Base-by-base conservation (phyloP, 2,888 invertebrate species). In the Julus scanicus region DNA sequence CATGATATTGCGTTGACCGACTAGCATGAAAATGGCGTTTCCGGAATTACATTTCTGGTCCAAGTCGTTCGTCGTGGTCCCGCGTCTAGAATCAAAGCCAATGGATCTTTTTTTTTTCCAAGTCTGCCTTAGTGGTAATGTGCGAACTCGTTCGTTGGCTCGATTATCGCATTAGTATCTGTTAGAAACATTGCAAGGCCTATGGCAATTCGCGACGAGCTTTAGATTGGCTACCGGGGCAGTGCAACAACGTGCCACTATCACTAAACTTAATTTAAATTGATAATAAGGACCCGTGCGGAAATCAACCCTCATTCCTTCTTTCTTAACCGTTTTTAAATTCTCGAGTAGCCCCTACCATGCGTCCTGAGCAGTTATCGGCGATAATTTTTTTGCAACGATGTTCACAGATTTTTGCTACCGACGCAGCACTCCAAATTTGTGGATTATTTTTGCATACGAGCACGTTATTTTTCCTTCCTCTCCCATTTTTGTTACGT, bases 231-330 rank as follows among this genome's bases (percentile, higher is more conserved):
- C 53, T 53, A 53, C 53, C 11, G 53, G 53, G 53, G 53, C 53
- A 53, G 53, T 17, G 53, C 53, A 53, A 53, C 53, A 13, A 29
- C 17, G 53, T 15, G 53, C 13, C 53, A 17, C 53, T 53, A 53
- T 53, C 53, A 53, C 53, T 53, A 53, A 53, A 53, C 53, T 53
- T 53, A 53, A 53, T 53, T 53, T 53, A 53, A 53, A 53, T 53
- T 53, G 53, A 53, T 53, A 53, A 53, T 17, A 53, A 53, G 53
- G 53, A 53, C 53, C 53, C 53, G 53, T 53, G 53, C 17, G 53
- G 53, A 53, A 53, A 53, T 53, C 53, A 53, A 53, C 13, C 53
- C 53, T 53, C 53, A 53, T 53, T 53, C 53, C 53, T 53, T 53
- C 53, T 53, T 53, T 53, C 53, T 13, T 11, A 53, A 53, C 53